Conservation (phyloP, 2,113 vertebrate genomes). For the Platichthys stellatus region DNA sequence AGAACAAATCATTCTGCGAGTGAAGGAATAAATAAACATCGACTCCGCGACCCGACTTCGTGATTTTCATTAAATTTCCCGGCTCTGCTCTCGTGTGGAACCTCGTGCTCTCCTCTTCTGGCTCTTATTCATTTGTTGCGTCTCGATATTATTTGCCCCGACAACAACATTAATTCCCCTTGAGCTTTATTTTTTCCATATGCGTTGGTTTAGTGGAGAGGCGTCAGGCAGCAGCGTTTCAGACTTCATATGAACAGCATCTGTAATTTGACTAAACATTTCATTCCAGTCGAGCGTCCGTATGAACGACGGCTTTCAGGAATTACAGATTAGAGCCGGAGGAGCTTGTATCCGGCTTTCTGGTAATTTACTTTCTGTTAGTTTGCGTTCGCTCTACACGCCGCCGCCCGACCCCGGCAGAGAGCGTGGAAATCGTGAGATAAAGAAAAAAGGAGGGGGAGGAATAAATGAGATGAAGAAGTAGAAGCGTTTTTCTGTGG, state of each 20-base stretch:
- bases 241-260: not conserved
- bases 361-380: slow-evolving; percentile 27
- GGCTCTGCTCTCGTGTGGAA: not conserved
- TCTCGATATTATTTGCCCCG: not conserved
- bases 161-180: not conserved
- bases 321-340: slow-evolving; percentile 25
- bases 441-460: not conserved
- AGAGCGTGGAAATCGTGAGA: not conserved
- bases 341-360: slow-evolving; percentile 20
- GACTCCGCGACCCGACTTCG: too few relatives aligned
- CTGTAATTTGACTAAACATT: slow-evolving; percentile 40
- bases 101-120: not conserved
- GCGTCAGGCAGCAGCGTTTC: not conserved
- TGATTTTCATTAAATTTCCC: too few relatives aligned
- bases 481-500: too few relatives aligned
- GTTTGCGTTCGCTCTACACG: not conserved
- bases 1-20: not conserved
- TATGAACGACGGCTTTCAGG: slow-evolving; percentile 7
- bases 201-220: not conserved
- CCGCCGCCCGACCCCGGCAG: not conserved
- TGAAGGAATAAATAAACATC: not conserved
- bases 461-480: too few relatives aligned
- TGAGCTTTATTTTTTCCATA: not conserved
- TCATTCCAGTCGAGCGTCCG: slow-evolving; percentile 4
- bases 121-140: not conserved